These are phyloP conservation scores for Clarias laeviceps DNA, from an alignment of 2,797 vertebrate species.

Conservation along the genomic window DNA sequence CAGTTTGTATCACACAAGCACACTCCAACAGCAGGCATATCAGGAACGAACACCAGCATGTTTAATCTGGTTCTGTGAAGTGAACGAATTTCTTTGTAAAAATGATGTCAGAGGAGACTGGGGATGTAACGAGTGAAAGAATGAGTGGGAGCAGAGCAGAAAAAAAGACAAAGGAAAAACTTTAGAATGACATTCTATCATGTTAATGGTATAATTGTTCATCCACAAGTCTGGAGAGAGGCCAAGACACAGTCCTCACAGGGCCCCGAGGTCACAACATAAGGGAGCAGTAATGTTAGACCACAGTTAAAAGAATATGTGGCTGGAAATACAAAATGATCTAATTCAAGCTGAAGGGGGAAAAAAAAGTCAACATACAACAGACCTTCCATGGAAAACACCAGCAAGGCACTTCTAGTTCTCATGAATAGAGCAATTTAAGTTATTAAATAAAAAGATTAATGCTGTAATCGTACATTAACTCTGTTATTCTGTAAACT, in stretches of 20 bases:
- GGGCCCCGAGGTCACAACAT: slow-evolving; percentile 41
- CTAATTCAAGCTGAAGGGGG: not conserved
- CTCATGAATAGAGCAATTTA: not conserved
- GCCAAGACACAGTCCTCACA: slow-evolving; percentile 32
- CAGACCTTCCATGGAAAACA: not conserved
- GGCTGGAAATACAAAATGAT: slow-evolving; percentile 14
- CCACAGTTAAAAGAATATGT: slow-evolving; percentile 23
- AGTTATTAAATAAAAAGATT: too few relatives aligned
- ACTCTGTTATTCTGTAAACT: not conserved
- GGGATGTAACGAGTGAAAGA: not conserved
- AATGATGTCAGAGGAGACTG: not conserved
- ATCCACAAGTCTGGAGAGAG: slow-evolving; percentile 23
- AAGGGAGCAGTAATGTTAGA: slow-evolving; percentile 22
- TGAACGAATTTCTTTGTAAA: not conserved
- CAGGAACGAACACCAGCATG: not conserved
- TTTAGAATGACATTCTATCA: slow-evolving; percentile 19
- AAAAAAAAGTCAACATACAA: not conserved
- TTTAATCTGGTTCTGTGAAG: not conserved
- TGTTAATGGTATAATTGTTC: slow-evolving; percentile 23
- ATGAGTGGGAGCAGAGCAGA: slow-evolving; percentile 17
- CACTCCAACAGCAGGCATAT: slow-evolving; percentile 11
- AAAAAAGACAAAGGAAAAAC: slow-evolving; percentile 11
- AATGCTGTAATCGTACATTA: not conserved
- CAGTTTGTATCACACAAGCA: slow-evolving; percentile 26
- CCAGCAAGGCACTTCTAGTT: not conserved